Evolutionary conservation across 1,140 invertebrate genomes (phyloP).

Genomic region (Drosophila bifasciata): DNA sequence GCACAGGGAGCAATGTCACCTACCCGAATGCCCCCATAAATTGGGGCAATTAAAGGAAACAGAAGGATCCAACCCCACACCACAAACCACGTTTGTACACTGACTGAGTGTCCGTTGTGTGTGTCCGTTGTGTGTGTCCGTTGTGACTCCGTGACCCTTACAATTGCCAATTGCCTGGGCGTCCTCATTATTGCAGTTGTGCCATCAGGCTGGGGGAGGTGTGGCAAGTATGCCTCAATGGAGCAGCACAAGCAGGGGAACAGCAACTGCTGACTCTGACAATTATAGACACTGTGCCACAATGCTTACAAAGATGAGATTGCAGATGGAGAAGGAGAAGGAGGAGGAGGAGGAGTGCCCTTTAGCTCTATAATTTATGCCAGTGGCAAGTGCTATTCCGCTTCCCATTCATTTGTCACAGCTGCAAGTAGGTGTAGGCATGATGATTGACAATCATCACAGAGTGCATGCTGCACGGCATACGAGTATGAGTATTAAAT

Average conservation of each 20-base stretch:
- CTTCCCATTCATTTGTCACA: constrained; percentile 37
- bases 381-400: constrained; percentile 25
- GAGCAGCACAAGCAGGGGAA: constrained; percentile 14
- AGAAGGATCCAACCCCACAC: too few relatives aligned
- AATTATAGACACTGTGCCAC: constrained; percentile 28
- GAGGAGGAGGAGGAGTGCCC: neutral
- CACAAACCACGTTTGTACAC: neutral
- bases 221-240: constrained; percentile 11
- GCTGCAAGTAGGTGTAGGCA: constrained; percentile 1
- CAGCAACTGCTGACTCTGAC: constrained; percentile 19
- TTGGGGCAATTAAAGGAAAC: constrained; percentile 73
- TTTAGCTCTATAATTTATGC: constrained; percentile 38
- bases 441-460: constrained; percentile 25
- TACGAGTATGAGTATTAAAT: too few relatives aligned
- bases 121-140: constrained; percentile 7
- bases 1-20: constrained; percentile 31
- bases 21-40: constrained; percentile 61
- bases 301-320: neutral
- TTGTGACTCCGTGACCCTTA: constrained; percentile 18
- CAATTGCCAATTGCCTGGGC: constrained; percentile 54
- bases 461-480: neutral
- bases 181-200: constrained; percentile 64
- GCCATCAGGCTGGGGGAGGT: constrained; percentile 7
- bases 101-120: constrained; percentile 6
- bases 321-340: too few relatives aligned